Evolutionary conservation across 2,888 invertebrate genomes (phyloP), one percentile per base, ranked within the genome.

Genomic region (Phorcus lineatus): DNA sequence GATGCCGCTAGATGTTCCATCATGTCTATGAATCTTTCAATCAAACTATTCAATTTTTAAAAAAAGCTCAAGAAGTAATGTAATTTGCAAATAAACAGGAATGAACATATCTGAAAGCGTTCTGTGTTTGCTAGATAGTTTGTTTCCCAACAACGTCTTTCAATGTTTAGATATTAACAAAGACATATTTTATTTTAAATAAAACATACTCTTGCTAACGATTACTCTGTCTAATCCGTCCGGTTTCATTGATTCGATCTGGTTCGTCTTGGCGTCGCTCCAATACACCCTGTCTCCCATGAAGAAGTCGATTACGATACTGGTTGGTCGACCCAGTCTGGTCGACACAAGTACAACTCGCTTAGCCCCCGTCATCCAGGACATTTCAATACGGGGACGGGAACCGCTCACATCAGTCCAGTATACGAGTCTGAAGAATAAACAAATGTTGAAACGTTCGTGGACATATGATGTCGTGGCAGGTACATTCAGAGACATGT

Each of bases 331-430:
- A 31, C 97, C 95, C 36, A 99, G 95, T 82, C 95, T 95, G 0
- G 83, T 83, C 13, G 96, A 95, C 9, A 98, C 96, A 2, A 99
- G 93, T 0, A 96, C 95, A 82, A 87, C 94, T 1, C 98, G 95
- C 91, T 97, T 96, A 0, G 96, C 96, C 0, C 99, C 99, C 91
- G 98, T 99, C 98, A 99, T 97, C 97, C 98, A 99, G 1, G 98
- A 95, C 3, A 96, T 95, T 92, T 99, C 99, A 83, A 99, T 98
- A 80, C 89, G 88, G 93, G 98, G 99, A 0, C 98, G 97, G 2
- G 96, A 95, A 0, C 96, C 95, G 6, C 98, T 98, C 0, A 97
- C 96, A 92, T 99, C 98, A 0, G 98, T 95, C 98, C 99, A 99
- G 93, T 96, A 97, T 95, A 99, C 96, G 80, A 93, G 88, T 0